phyloP scores from a whole-genome alignment of 2,113 vertebrate genomes.

The Engystomops pustulosus region DNA sequence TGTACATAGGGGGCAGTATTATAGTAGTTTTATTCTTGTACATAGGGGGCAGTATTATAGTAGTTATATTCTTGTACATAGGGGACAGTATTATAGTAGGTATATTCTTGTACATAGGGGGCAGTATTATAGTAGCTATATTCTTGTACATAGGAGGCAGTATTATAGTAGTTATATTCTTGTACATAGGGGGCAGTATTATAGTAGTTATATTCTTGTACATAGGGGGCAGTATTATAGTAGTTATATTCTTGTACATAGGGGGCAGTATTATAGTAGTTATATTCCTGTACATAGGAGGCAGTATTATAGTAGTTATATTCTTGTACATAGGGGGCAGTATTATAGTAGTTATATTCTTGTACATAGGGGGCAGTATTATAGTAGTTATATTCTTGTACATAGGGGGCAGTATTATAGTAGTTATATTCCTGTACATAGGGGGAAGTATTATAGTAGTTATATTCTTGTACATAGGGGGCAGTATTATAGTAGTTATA shows the following conservation, averaged over 20 bases:
- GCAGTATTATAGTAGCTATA: conserved; percentile 15
- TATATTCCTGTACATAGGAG: neutral
- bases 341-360: conserved; percentile 9
- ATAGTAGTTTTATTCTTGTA: conserved; percentile 5
- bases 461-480: neutral
- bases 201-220: conserved; percentile 13
- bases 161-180: conserved; percentile 16
- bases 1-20: conserved; percentile 2
- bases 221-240: conserved; percentile 12
- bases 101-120: neutral
- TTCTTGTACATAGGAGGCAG: conserved; percentile 2
- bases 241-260: neutral
- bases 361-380: neutral
- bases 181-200: neutral
- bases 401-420: neutral
- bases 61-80: conserved; percentile 1
- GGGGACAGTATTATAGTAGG: conserved; percentile 1
- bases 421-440: conserved; percentile 18
- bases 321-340: conserved; percentile 3
- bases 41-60: neutral
- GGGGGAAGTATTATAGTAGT: conserved; percentile 15
- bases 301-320: conserved; percentile 13
- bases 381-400: conserved; percentile 8
- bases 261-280: neutral
- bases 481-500: conserved; percentile 12